These are phyloP conservation scores for Melanotaenia nigrans DNA, from an alignment of 2,797 vertebrate genomes.

Conservation along the genomic window DNA sequence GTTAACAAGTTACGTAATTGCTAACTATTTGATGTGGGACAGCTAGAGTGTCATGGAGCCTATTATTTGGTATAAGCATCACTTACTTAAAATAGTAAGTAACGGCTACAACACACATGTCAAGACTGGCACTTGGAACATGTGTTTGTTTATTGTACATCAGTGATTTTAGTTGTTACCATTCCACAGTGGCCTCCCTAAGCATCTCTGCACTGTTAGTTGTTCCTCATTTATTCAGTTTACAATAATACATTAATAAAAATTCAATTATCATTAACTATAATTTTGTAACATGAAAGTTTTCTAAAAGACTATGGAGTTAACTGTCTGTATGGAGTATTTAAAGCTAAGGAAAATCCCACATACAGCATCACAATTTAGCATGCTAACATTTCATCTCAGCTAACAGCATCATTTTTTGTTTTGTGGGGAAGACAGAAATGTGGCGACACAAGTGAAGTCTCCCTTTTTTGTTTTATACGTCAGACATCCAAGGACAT, in stretches of 20 bases:
- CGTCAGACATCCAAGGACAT: neutral
- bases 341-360: neutral
- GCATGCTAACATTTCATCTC: neutral
- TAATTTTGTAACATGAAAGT: neutral
- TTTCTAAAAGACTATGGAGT: neutral
- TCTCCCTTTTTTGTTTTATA: constrained; percentile 18
- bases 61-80: neutral
- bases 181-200: neutral
- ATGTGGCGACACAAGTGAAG: constrained; percentile 21
- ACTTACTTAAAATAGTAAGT: neutral
- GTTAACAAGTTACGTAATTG: neutral
- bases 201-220: neutral
- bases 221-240: neutral
- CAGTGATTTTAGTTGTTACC: neutral
- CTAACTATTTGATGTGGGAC: neutral
- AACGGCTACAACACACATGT: neutral
- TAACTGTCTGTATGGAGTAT: neutral
- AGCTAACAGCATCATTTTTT: constrained; percentile 15
- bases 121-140: neutral
- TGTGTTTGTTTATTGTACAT: neutral
- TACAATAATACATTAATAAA: neutral
- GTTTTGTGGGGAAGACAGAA: constrained; percentile 12
- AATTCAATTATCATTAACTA: neutral
- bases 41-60: neutral
- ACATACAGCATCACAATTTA: neutral